Base-by-base conservation (phyloP, 2,888 invertebrate species). In the Cephus pygmeus region DNA sequence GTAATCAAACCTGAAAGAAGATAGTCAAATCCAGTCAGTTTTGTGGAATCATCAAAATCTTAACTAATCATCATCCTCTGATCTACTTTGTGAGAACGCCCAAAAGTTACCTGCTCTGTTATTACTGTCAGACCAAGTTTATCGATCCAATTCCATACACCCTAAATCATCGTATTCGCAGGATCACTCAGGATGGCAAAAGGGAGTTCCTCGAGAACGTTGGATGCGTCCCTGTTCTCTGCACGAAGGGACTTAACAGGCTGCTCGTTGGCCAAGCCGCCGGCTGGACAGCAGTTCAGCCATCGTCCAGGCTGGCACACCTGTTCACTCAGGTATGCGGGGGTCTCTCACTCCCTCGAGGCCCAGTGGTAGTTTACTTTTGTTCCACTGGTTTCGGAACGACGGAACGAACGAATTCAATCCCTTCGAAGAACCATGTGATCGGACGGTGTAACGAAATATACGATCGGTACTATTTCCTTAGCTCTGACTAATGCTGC, bases 311-410 rank as follows among this genome's bases (percentile, higher is more conserved):
- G 74, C 81, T 75, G 82, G 87, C 87, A 87, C 87, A 87, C 87
- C 87, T 87, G 87, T 87, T 87, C 86, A 82, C 84, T 82, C 85
- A 87, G 86, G 87, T 87, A 87, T 87, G 87, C 84, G 83, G 83
- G 83, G 81, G 82, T 80, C 79, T 79, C 79, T n/a, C 36, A 69
- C 75, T 76, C 69, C 73, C 78, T 68, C 75, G 80, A 73, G 79
- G 69, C 56, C 76, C 78, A 74, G 75, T 77, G 80, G 82, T 83
- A 84, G 82, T 84, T 84, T 82, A 84, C 81, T 81, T 82, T 84
- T 83, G 84, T 69, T 78, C 79, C 69, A 71, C 78, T 76, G 79
- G 81, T 83, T 83, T 81, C 81, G 78, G 73, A 74, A 80, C 81
- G 81, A 71, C 11, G 31, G 33, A 34, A 71, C 71, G 31, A 31